Conservation (phyloP, 2,113 vertebrate species). For the Rissa tridactyla region DNA sequence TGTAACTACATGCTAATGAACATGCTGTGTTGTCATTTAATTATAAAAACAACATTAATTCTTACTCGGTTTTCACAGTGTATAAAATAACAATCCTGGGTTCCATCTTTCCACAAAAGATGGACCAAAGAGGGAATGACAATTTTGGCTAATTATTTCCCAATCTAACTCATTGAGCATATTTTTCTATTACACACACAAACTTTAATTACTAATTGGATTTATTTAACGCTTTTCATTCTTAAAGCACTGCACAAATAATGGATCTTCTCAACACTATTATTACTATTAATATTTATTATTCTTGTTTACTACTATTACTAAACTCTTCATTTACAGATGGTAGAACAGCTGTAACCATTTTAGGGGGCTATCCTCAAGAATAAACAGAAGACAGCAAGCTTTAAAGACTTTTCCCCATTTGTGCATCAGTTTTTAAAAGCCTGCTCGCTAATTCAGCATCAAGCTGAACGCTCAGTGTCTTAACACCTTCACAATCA, state of each 20-base stretch:
- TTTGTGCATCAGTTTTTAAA: neutral
- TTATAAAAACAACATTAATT: neutral
- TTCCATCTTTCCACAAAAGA: slow-evolving; percentile 1
- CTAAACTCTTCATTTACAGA: slow-evolving; percentile 23
- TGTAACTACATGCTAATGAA: neutral
- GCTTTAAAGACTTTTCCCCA: neutral
- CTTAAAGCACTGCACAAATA: slow-evolving; percentile 6
- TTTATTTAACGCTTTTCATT: neutral
- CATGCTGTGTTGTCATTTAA: neutral
- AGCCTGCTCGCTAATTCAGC: neutral
- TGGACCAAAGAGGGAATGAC: neutral
- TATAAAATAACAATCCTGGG: neutral
- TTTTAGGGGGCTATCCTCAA: neutral
- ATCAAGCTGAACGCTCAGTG: neutral
- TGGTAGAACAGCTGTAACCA: slow-evolving; percentile 13
- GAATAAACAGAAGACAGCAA: neutral
- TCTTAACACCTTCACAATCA: neutral
- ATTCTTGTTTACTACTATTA: neutral
- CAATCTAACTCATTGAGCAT: neutral
- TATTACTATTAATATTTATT: neutral
- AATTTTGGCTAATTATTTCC: slow-evolving; percentile 7
- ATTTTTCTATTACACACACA: neutral
- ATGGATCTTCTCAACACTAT: neutral
- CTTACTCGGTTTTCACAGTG: neutral
- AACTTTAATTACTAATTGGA: neutral